A percentile compares a stretch with the other conserved stretches of the same genome.
These are phyloP conservation scores for Meandrina meandrites DNA, from an alignment of 92 coral and sea anemone species.

Conservation along the genomic window DNA sequence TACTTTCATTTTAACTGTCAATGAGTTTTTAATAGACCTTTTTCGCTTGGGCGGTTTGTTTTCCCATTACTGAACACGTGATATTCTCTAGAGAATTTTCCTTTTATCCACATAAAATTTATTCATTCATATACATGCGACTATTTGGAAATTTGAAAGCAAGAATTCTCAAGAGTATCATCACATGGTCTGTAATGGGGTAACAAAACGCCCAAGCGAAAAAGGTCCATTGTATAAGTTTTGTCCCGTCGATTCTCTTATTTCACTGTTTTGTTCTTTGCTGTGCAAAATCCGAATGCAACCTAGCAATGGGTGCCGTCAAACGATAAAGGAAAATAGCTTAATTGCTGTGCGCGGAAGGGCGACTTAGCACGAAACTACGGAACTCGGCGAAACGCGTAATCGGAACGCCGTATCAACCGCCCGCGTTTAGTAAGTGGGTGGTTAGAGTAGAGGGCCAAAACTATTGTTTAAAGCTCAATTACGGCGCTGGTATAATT, in stretches of 20 bases:
- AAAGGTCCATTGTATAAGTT: not conserved
- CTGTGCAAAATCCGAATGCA: not conserved
- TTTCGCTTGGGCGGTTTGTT: too few species aligned
- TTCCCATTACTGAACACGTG: too few species aligned
- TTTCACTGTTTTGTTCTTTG: not conserved
- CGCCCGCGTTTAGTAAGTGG: not conserved
- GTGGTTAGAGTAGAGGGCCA: not conserved
- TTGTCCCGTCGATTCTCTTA: not conserved
- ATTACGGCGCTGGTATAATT: not conserved
- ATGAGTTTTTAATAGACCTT: not conserved
- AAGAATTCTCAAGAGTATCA: too few species aligned
- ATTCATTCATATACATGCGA: too few species aligned
- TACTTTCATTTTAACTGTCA: not conserved
- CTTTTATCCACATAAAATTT: too few species aligned
- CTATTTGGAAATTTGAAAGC: too few species aligned
- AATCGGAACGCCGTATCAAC: not conserved
- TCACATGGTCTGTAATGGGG: too few species aligned
- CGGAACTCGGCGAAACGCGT: not conserved
- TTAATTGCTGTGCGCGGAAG: slow-evolving; percentile 9
- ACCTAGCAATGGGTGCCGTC: not conserved
- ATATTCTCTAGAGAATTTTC: too few species aligned
- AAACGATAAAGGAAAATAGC: not conserved
- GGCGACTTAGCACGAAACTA: not conserved
- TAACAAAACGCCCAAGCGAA: too few species aligned
- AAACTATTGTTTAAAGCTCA: slow-evolving; percentile 6